Evolutionary conservation across 2,113 vertebrate species (phyloP), one percentile per base, ranked within the genome.

Genomic region (Gavia stellata): DNA sequence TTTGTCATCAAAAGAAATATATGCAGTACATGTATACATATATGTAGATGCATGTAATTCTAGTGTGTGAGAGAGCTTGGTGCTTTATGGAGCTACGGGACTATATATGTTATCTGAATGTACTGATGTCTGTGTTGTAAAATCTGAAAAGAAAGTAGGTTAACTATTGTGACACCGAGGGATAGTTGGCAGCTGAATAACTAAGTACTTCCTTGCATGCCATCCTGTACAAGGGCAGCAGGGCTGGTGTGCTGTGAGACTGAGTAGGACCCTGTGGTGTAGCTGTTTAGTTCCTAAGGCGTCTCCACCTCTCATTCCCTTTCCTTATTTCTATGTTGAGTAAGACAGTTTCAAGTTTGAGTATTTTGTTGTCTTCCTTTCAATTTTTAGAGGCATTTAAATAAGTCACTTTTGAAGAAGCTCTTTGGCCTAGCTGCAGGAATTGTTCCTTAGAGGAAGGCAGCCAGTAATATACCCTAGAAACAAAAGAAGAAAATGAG

Each of bases 401-500:
- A 25, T 63, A 72, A 82, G 31, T 26, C 29, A 5, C 20, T 66
- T 93, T 92, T 90, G 78, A 95, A 85, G 81, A 90, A 70, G 44
- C 5, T 72, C 21, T 92, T 75, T 78, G 75, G 38, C 34, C 63
- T 84, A 53, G 17, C 47, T 86, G 68, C 52, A 81, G 44, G 44
- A 72, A 84, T 91, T 83, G 47, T 84, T 91, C 21, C 82, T 71
- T 29, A 74, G 77, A 92, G 82, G 52, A 79, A 91, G 40, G 38
- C 59, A 96, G 92, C 33, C 72, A 91, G 68, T 36, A 84, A 96
- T 94, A 79, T 78, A 88, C 38, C 42, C 75, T 81, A 81, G 85
- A 90, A 94, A 91, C 79, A 84, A 78, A 92, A 78, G 70, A 77
- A 86, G 79, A 88, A 96, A 93, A 95, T 79, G 86, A 94, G 88